Evolutionary conservation across 2,888 invertebrate species (phyloP).

Genomic region (Tethea ocularis): DNA sequence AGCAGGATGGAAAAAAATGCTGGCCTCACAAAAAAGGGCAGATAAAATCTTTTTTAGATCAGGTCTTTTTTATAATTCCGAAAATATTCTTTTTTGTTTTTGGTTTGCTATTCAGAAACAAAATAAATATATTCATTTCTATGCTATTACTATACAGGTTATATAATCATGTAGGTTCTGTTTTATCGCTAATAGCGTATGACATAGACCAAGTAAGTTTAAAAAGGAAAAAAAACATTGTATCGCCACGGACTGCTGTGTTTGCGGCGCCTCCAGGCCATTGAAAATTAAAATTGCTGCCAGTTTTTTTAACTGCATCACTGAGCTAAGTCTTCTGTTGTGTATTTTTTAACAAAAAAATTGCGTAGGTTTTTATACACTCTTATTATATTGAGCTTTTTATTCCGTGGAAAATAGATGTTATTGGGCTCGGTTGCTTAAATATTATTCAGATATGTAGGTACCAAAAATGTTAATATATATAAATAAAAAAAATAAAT

Average conservation of each 20-base stretch:
- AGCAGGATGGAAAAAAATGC: too few relatives aligned
- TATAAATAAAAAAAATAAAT: too few relatives aligned
- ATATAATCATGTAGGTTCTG: not conserved
- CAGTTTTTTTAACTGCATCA: conserved; percentile 64
- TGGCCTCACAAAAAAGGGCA: too few relatives aligned
- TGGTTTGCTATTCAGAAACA: conserved; percentile 5
- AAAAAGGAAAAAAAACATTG: conserved; percentile 60
- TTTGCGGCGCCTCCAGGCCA: conserved; percentile 71
- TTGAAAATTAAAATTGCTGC: conserved; percentile 78
- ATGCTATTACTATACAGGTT: not conserved
- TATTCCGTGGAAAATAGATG: not conserved
- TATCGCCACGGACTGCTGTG: conserved; percentile 60
- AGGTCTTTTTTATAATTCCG: too few relatives aligned
- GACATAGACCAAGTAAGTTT: conserved; percentile 39
- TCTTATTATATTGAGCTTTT: not conserved
- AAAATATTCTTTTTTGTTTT: too few relatives aligned
- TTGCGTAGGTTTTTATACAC: not conserved
- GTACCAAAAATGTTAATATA: too few relatives aligned
- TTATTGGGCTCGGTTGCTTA: too few relatives aligned
- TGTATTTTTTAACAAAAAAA: conserved; percentile 34
- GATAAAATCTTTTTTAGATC: too few relatives aligned
- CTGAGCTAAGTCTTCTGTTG: conserved; percentile 57
- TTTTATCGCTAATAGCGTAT: conserved; percentile 21
- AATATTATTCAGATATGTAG: too few relatives aligned
- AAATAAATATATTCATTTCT: not conserved